A percentile compares a stretch with the other conserved stretches of the same genome.
These are phyloP conservation scores for Odontothrips loti DNA, from an alignment of 2,888 invertebrate genomes.

Conservation along the genomic window DNA sequence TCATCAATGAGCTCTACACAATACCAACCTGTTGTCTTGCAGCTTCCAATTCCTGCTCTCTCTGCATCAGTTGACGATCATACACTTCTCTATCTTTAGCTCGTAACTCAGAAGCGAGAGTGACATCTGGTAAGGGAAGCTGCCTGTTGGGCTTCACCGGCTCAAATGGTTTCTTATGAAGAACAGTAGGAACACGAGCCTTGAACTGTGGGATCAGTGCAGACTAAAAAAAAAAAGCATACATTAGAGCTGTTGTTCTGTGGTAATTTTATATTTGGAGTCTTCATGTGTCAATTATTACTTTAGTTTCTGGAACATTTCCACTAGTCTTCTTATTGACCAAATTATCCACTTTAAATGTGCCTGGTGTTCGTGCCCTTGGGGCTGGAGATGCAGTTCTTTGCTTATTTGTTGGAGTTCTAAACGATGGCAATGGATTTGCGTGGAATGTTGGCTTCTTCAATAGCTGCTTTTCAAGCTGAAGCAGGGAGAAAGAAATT, in stretches of 20 bases:
- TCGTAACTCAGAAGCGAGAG: neutral
- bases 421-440: neutral
- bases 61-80: neutral
- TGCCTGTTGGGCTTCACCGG: neutral
- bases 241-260: neutral
- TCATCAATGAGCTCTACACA: neutral
- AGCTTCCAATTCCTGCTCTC: slow-evolving; percentile 1
- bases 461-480: neutral
- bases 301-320: neutral
- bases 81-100: neutral
- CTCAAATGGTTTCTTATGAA: slow-evolving; percentile 19
- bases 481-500: neutral
- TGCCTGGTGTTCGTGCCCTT: neutral
- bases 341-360: neutral
- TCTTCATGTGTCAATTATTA: neutral
- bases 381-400: neutral
- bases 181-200: slow-evolving; percentile 17
- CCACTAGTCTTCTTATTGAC: neutral
- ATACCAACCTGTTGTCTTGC: slow-evolving; percentile 10
- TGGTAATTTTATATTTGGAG: neutral
- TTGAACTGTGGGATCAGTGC: slow-evolving; percentile 1
- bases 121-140: slow-evolving; percentile 2
- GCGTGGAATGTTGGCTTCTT: neutral
- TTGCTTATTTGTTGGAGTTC: neutral
- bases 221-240: neutral